Evolutionary conservation across 1,140 invertebrate species (phyloP).

Genomic region (Meloidogyne exigua): DNA sequence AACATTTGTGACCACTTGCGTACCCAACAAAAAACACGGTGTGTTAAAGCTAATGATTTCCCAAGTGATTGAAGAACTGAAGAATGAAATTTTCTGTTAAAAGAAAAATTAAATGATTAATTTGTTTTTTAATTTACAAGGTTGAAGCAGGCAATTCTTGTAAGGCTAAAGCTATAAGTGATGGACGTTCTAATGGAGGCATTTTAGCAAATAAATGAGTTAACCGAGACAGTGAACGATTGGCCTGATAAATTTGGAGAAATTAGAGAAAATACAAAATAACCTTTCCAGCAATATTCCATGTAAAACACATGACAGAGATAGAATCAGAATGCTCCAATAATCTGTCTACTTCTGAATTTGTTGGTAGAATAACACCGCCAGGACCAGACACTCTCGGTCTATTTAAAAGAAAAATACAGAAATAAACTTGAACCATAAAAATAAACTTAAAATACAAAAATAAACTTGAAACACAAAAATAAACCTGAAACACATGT

Average conservation of each 20-base stretch:
- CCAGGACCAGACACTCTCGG: constrained; percentile 42
- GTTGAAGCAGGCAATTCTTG: constrained; percentile 51
- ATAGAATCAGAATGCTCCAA: constrained; percentile 39
- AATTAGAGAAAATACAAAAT: not conserved
- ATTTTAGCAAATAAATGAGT: constrained; percentile 45
- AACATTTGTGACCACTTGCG: constrained; percentile 56
- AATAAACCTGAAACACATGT: too few species aligned
- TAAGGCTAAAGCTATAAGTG: constrained; percentile 47
- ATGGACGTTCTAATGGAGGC: constrained; percentile 34
- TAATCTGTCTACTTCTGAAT: constrained; percentile 31
- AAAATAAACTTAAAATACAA: not conserved
- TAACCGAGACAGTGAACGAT: constrained; percentile 21
- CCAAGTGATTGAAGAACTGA: constrained; percentile 44
- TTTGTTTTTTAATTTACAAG: constrained; percentile 28
- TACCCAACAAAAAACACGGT: constrained; percentile 50
- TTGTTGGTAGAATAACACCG: constrained; percentile 39
- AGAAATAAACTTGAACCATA: too few species aligned
- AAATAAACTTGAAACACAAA: not conserved
- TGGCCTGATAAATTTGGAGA: constrained; percentile 24
- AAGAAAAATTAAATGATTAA: constrained; percentile 18
- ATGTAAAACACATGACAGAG: constrained; percentile 51
- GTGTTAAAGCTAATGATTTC: constrained; percentile 43
- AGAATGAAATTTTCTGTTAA: constrained; percentile 40
- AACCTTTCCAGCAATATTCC: constrained; percentile 50
- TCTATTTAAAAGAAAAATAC: constrained; percentile 27